Evolutionary conservation across 2,113 vertebrate genomes (phyloP).

Genomic region (Siphamia tubifer): DNA sequence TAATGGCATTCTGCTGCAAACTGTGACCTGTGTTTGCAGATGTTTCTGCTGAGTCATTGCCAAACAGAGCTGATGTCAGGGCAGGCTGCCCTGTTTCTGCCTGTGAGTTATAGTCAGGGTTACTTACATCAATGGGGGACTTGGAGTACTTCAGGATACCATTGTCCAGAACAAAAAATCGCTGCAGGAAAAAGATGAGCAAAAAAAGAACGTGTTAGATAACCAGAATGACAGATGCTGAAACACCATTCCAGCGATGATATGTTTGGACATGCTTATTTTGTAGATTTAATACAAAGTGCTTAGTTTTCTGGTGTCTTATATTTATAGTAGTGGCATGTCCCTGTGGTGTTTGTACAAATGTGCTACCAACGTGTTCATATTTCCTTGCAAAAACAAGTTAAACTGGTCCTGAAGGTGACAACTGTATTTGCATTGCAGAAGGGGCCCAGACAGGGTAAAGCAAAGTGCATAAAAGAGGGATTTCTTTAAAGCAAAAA

Average conservation of each 20-base stretch:
- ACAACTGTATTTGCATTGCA: not conserved
- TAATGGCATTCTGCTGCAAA: constrained; percentile 10
- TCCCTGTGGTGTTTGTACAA: not conserved
- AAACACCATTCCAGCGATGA: not conserved
- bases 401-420: not conserved
- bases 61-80: constrained; percentile 27
- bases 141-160: constrained; percentile 99
- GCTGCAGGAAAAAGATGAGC: constrained; percentile 78
- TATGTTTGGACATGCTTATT: not conserved
- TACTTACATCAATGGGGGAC: constrained; percentile 97
- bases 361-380: not conserved
- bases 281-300: not conserved
- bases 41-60: constrained; percentile 65
- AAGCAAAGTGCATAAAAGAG: not conserved
- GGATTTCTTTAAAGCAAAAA: not conserved
- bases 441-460: not conserved
- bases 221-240: not conserved
- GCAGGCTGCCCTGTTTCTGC: constrained; percentile 25
- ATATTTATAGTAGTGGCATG: too few relatives aligned
- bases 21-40: constrained; percentile 15
- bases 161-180: constrained; percentile 98
- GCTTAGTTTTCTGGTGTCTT: not conserved
- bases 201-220: constrained; percentile 26
- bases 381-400: too few relatives aligned
- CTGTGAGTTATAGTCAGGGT: constrained; percentile 51